Conservation (phyloP, 2,113 vertebrate species). For the Gasterosteus nipponicus region DNA sequence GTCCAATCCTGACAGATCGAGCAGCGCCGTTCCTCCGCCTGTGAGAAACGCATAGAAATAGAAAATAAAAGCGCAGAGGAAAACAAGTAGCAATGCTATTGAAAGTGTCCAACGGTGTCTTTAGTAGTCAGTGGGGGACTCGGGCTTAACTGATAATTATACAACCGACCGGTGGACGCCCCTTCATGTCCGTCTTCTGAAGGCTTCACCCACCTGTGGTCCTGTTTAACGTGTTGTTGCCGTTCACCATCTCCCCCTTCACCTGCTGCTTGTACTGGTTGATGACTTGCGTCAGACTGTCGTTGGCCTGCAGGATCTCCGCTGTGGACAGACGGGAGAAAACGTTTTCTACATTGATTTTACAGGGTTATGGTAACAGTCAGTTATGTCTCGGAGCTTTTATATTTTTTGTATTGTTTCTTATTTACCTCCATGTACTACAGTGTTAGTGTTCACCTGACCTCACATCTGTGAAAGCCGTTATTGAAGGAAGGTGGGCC, state of each 20-base stretch:
- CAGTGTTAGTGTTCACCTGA: not conserved
- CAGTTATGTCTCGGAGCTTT: not conserved
- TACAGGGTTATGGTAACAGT: not conserved
- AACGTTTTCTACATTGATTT: not conserved
- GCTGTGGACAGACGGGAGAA: conserved; percentile 76
- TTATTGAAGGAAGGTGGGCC: not conserved
- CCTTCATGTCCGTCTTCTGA: not conserved
- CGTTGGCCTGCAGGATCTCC: conserved; percentile 98
- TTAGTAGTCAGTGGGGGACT: too few relatives aligned
- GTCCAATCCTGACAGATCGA: conserved; percentile 94
- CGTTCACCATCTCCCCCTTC: conserved; percentile 93
- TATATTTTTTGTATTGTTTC: not conserved
- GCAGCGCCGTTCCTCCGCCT: conserved; percentile 89
- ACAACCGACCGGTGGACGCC: not conserved
- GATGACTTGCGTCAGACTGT: conserved; percentile 97
- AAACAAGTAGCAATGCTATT: too few relatives aligned
- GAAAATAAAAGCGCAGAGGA: too few relatives aligned
- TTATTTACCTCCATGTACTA: not conserved
- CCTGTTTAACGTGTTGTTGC: conserved; percentile 78
- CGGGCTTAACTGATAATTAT: not conserved
- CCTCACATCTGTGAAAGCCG: not conserved
- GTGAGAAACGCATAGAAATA: not conserved
- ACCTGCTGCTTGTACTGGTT: conserved; percentile 96
- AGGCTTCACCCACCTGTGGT: conserved; percentile 49
- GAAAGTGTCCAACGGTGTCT: too few relatives aligned